Evolutionary conservation across 2,888 invertebrate species (phyloP).

Genomic region (Priocnemis perturbator): DNA sequence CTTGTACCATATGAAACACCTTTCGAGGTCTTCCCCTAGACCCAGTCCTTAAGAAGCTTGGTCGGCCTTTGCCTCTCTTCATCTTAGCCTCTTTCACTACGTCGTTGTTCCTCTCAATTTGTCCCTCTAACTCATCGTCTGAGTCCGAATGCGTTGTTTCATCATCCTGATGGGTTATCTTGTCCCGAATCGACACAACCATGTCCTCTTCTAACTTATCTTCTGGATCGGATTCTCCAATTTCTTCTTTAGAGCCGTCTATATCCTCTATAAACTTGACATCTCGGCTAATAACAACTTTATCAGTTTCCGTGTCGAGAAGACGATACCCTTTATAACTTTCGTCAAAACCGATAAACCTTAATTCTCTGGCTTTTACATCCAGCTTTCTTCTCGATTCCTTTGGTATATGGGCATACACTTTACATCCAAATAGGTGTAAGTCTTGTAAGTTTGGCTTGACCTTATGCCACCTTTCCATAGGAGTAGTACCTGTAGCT

Average conservation of each 20-base stretch:
- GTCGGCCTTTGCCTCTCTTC: constrained; percentile 18
- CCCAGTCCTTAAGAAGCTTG: constrained; percentile 10
- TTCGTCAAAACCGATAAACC: constrained; percentile 32
- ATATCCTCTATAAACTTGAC: constrained; percentile 3
- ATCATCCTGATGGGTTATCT: too few relatives aligned
- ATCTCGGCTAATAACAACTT: constrained; percentile 17
- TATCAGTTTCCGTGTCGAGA: too few relatives aligned
- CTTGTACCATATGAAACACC: neutral
- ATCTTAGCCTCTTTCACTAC: neutral
- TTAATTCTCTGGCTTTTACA: constrained; percentile 32
- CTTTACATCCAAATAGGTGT: constrained; percentile 46
- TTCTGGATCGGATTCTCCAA: too few relatives aligned
- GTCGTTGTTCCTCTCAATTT: neutral
- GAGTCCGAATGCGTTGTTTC: too few relatives aligned
- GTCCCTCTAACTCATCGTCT: neutral
- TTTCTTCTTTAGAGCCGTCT: too few relatives aligned
- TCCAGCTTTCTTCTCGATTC: constrained; percentile 37
- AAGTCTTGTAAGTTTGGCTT: constrained; percentile 42
- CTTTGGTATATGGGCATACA: constrained; percentile 39
- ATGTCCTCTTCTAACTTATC: too few relatives aligned
- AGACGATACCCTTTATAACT: constrained; percentile 16
- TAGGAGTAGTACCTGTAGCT: constrained; percentile 37
- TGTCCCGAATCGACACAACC: too few relatives aligned
- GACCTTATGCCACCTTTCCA: constrained; percentile 37
- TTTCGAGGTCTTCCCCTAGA: constrained; percentile 11